Evolutionary conservation across 2,797 vertebrate species (phyloP), one percentile per base, ranked within the genome.

Genomic region (Smutsia gigantea): DNA sequence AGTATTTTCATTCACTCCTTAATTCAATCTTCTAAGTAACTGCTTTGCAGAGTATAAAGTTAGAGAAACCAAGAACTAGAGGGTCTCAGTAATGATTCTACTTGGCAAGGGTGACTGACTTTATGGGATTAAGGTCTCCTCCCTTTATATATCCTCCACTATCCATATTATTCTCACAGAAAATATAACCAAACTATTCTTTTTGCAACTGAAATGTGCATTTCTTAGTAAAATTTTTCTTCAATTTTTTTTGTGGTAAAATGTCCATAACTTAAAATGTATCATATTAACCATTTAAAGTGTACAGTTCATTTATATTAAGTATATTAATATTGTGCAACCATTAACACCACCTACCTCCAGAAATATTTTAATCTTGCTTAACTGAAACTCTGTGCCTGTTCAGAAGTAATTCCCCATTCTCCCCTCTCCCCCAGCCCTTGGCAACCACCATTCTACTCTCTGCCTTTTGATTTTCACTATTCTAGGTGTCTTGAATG

Each of bases 1-100:
- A n/a, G 29, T 63, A 92, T 86, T 88, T 92, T 85, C 12, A 49
- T 74, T 27, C 3, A 42, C 31, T 37, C 83, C 64, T 55, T 88
- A 69, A 61, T 86, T 95, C 59, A 85, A 93, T 77, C 12, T 72
- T 83, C 23, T 64, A 83, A 93, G 78, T 63, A 87, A 68, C 37
- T 53, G 53, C 13, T 91, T 51, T 57, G 31, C 34, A 72, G 63
- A 93, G 42, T 29, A 91, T 68, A 64, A 91, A 82, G 5, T 81
- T 90, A 19, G 25, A 81, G 21, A 88, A 82, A 88, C 4, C 31
- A 87, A 95, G 75, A 7, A n/a, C 42, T 72, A 53, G 5, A n/a
- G 13, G 7, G 19, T 29, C 29, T 90, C 79, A 78, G 17, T 87
- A 87, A 46, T 94, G 74, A 79, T 84, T 72, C 49, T 21, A 23